These are phyloP conservation scores for Tenodera sinensis DNA, from an alignment of 2,888 invertebrate species.

Conservation along the genomic window DNA sequence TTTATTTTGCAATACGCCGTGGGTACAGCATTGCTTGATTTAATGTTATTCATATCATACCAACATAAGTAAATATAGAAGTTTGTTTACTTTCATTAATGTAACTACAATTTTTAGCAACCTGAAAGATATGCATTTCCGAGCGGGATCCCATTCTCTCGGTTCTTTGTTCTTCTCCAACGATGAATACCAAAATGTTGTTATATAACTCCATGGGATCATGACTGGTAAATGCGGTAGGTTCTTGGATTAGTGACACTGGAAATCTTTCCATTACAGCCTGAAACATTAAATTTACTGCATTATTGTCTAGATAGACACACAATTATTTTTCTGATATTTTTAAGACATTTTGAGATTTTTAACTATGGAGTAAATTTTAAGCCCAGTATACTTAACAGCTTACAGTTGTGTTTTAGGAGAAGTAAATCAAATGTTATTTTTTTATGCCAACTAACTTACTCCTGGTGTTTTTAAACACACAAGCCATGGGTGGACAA, in stretches of 20 bases:
- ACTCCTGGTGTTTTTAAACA: too few species aligned
- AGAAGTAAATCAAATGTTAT: too few species aligned
- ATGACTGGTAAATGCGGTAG: slow-evolving; percentile 94
- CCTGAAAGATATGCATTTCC: slow-evolving; percentile 90
- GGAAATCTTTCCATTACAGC: slow-evolving; percentile 97
- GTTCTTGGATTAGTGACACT: slow-evolving; percentile 86
- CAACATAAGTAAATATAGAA: background rate
- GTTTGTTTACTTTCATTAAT: background rate
- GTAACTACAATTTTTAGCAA: slow-evolving; percentile 29
- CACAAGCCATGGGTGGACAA: too few species aligned
- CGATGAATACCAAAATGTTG: slow-evolving; percentile 96
- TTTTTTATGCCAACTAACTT: too few species aligned
- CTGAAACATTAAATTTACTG: slow-evolving; percentile 48
- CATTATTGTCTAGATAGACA: background rate
- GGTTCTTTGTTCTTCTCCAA: slow-evolving; percentile 60
- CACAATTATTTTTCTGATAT: too few species aligned
- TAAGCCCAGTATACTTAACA: too few species aligned
- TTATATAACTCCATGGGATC: slow-evolving; percentile 98
- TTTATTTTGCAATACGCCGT: too few species aligned
- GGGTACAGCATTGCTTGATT: too few species aligned
- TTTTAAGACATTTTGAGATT: too few species aligned
- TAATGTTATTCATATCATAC: too few species aligned
- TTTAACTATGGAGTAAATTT: too few species aligned
- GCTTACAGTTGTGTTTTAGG: too few species aligned
- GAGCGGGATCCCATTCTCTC: slow-evolving; percentile 56